Conservation (phyloP, 1,140 invertebrate species). For the Anadara kagoshimensis region DNA sequence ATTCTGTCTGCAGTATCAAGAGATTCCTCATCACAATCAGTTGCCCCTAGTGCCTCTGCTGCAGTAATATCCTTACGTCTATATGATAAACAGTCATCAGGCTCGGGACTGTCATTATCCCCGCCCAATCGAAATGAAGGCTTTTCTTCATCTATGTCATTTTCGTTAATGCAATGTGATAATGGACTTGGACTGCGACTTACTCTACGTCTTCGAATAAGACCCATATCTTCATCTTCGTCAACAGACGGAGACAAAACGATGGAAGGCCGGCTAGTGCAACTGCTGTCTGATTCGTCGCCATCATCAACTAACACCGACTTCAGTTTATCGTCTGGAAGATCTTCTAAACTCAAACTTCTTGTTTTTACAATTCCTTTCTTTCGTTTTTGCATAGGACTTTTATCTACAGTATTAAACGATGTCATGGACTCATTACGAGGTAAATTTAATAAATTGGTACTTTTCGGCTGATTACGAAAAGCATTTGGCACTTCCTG, state of each 20-base stretch:
- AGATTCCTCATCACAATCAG: conserved; percentile 34
- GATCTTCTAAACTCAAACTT: conserved; percentile 43
- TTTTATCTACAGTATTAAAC: conserved; percentile 25
- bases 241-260: background rate
- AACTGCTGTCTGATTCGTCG: conserved; percentile 17
- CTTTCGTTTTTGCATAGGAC: background rate
- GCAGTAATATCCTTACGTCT: conserved; percentile 22
- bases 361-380: background rate
- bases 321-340: conserved; percentile 43
- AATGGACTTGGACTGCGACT: background rate
- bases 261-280: conserved; percentile 10
- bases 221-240: no score
- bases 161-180: background rate
- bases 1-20: conserved; percentile 29
- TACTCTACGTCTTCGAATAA: conserved; percentile 4
- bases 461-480: conserved; percentile 7
- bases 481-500: background rate
- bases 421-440: conserved; percentile 3
- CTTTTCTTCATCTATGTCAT: background rate
- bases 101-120: background rate
- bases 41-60: conserved; percentile 34
- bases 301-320: conserved; percentile 22
- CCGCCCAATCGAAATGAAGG: background rate
- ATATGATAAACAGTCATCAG: conserved; percentile 7
- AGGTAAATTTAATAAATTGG: background rate